Base-by-base conservation (phyloP, 2,113 vertebrate genomes). In the Phrynosoma blainvillii region DNA sequence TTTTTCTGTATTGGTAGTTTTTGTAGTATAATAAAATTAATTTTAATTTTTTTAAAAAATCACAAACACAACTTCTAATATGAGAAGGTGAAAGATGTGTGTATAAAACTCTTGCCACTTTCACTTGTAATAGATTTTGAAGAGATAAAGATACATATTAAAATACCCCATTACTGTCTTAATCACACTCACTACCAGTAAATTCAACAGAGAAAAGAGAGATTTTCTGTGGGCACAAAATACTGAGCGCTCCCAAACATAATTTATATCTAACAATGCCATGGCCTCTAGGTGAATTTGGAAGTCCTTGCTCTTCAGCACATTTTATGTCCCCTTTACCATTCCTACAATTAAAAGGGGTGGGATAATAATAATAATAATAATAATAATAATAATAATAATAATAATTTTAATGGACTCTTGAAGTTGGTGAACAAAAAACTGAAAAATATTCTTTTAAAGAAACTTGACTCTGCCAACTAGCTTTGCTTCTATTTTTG, bases 401-500 rank as follows among this genome's bases (percentile, higher is more conserved):
- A 36, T 36, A 36, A 36, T 36, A 36, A 36, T 36, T 1, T 1
- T 36, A 36, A 36, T 36, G n/a, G 16, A 52, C 79, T 81, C 32
- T 30, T 68, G 25, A 83, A 68, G 42, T 16, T 81, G 11, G 2
- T 18, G 1, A 84, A 23, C 0, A 91, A 81, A 88, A 59, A 89
- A 77, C n/a, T 87, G 23, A 18, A 12, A 56, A 73, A 4, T 56
- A 82, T 81, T 87, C 21, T 75, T 85, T 10, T 8, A 85, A 71
- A 75, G 14, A 88, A 90, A 1, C 78, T 89, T 86, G 4, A 56
- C 30, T 85, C 84, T 30, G 56, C 1, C 11, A 87, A 79, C 85
- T 89, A 25, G 77, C 85, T 52, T 88, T 75, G 70, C 78, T 88
- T 68, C 77, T 30, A n/a, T 62, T 93, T 79, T 90, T 87, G 68